Percentiles rank a stretch among this genome's conserved stretches.
phyloP scores from a whole-genome alignment of 2,113 vertebrate genomes.

The Alaudala cheleensis region DNA sequence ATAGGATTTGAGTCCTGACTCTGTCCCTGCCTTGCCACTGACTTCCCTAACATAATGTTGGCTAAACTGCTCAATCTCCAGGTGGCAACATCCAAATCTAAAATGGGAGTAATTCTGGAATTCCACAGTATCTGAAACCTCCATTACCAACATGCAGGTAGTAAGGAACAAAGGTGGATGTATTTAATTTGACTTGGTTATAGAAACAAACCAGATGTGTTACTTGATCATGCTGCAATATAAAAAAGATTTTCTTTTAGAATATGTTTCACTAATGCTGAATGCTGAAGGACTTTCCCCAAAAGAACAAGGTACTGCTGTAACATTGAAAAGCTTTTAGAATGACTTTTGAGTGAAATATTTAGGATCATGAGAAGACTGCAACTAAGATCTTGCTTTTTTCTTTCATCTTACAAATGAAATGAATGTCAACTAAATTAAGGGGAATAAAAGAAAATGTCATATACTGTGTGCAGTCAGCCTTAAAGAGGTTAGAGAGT shows the following conservation, averaged over 20 bases:
- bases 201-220: background rate
- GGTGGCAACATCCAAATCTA: background rate
- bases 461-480: slow-evolving; percentile 5
- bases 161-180: background rate
- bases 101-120: background rate
- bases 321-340: background rate
- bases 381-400: background rate
- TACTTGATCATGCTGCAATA: background rate
- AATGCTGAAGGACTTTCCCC: background rate
- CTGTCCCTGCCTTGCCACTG: background rate
- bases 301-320: background rate
- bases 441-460: slow-evolving; percentile 46
- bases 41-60: background rate
- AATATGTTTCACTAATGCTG: background rate
- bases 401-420: slow-evolving; percentile 31
- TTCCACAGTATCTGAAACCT: background rate
- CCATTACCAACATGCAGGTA: background rate
- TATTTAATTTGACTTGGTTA: background rate
- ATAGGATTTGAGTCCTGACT: background rate
- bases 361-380: slow-evolving; percentile 5
- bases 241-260: background rate
- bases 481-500: slow-evolving; percentile 12
- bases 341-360: slow-evolving; percentile 12
- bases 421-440: slow-evolving; percentile 49
- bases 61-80: background rate